Evolutionary conservation across 37 sponge, comb jelly and placozoan species (phyloP).

Genomic region (Cliona cf. orientalis): DNA sequence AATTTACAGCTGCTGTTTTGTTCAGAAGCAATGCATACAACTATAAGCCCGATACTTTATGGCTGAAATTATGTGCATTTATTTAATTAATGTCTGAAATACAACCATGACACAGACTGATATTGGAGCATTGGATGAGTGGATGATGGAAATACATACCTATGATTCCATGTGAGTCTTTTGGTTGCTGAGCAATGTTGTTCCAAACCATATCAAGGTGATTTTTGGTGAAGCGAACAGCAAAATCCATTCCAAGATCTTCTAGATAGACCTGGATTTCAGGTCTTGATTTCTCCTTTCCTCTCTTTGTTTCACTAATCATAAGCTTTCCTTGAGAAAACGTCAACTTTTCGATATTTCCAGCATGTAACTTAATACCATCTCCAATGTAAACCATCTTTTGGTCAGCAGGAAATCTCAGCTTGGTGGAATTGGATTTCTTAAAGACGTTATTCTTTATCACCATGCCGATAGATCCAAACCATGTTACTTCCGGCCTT

Average conservation of each 20-base stretch:
- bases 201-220: constrained; percentile 44
- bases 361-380: background rate
- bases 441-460: constrained; percentile 10
- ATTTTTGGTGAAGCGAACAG: constrained; percentile 10
- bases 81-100: background rate
- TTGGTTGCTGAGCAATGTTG: background rate
- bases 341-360: constrained; percentile 1
- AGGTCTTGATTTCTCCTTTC: background rate
- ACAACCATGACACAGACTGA: background rate
- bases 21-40: background rate
- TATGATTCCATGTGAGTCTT: constrained; percentile 41
- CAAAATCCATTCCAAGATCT: constrained; percentile 28
- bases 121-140: background rate
- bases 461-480: constrained; percentile 35
- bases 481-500: constrained; percentile 42
- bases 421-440: constrained; percentile 13
- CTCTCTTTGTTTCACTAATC: constrained; percentile 10
- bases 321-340: constrained; percentile 19
- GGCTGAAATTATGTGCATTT: too few relatives aligned
- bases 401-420: constrained; percentile 13
- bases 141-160: constrained; percentile 18
- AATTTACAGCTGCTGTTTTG: background rate
- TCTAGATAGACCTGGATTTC: constrained; percentile 11
- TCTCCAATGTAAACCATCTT: constrained; percentile 20
- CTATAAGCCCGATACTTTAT: too few relatives aligned